Evolutionary conservation across 35 echinoderm and acorn worm species (phyloP).

Genomic region (Strongylocentrotus purpuratus): DNA sequence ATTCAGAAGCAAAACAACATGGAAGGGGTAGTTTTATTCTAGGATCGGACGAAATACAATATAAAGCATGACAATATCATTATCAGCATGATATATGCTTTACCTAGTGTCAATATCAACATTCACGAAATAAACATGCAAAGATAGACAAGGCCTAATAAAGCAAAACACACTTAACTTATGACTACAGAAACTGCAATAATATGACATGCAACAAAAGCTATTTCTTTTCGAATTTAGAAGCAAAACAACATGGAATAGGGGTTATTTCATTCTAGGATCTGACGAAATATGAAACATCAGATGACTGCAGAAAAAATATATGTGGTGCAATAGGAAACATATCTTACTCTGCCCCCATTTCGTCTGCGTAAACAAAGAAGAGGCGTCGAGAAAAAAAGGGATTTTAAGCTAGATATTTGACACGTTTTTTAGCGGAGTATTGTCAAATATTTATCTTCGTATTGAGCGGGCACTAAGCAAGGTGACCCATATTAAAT

Average conservation of each 20-base stretch:
- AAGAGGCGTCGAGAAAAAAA: not conserved
- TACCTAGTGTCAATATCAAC: too few relatives aligned
- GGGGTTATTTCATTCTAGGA: not conserved
- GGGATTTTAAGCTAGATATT: not conserved
- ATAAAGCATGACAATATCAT: too few relatives aligned
- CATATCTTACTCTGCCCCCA: not conserved
- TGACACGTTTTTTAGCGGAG: not conserved
- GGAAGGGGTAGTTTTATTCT: not conserved
- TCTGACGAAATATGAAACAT: not conserved
- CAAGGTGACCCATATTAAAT: not conserved
- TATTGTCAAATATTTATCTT: constrained; percentile 5
- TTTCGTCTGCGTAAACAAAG: not conserved
- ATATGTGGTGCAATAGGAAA: not conserved
- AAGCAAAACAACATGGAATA: too few relatives aligned
- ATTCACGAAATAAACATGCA: too few relatives aligned
- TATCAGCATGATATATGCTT: too few relatives aligned
- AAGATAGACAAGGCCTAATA: too few relatives aligned
- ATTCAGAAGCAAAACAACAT: too few relatives aligned
- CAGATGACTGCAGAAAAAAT: not conserved
- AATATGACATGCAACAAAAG: too few relatives aligned
- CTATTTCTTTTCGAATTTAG: too few relatives aligned
- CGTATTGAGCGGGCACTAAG: not conserved
- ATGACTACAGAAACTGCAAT: too few relatives aligned
- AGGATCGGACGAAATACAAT: not conserved
- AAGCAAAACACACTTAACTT: too few relatives aligned